phyloP scores from a whole-genome alignment of 2,797 vertebrate species.

The Pitangus sulphuratus region DNA sequence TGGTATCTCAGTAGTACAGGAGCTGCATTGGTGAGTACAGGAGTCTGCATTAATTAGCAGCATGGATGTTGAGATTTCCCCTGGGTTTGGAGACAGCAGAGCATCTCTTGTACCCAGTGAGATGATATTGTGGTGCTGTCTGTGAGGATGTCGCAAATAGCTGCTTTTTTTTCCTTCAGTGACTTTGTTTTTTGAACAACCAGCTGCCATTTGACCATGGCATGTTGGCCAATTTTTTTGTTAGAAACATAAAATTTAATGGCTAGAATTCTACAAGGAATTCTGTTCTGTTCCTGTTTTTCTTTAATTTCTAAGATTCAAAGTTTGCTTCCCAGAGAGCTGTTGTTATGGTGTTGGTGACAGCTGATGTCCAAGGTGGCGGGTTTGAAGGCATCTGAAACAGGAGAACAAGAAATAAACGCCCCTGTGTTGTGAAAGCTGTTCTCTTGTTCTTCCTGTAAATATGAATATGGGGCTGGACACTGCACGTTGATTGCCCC shows the following conservation, averaged over 20 bases:
- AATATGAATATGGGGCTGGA: background rate
- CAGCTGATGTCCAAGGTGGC: background rate
- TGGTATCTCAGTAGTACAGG: background rate
- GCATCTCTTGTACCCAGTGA: background rate
- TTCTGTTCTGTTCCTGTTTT: background rate
- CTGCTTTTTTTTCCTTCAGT: background rate
- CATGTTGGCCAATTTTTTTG: background rate
- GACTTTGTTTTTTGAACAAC: background rate
- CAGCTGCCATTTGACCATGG: background rate
- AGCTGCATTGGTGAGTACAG: background rate
- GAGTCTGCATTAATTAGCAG: background rate
- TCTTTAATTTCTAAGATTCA: background rate
- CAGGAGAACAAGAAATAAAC: background rate
- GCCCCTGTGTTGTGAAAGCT: background rate
- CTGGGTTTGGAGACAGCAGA: background rate
- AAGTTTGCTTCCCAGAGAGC: background rate
- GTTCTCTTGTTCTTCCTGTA: background rate
- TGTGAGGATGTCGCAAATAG: background rate
- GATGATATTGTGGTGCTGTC: background rate
- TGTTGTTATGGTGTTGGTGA: background rate
- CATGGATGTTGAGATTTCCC: background rate
- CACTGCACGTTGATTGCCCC: rapidly evolving
- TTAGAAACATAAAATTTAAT: background rate
- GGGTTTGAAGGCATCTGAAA: background rate
- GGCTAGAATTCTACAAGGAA: background rate